Evolutionary conservation across 1,140 invertebrate species (phyloP).

Genomic region (Heliconius congener): DNA sequence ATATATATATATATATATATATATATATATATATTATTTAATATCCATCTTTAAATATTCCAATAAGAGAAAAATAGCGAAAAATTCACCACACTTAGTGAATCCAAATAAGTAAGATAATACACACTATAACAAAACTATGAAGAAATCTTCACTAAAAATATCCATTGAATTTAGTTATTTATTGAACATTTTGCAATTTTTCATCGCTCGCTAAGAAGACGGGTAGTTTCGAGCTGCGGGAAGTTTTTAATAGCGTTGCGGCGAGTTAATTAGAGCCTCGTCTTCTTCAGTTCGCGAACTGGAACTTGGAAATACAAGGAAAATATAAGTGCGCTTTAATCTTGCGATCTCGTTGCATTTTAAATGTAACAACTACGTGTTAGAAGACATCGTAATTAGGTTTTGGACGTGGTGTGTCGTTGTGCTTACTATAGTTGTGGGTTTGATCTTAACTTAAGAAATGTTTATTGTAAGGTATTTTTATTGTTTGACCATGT

Average conservation of each 20-base stretch:
- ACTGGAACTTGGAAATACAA: neutral
- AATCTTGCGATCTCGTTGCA: neutral
- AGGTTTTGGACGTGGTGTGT: neutral
- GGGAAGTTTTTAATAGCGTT: constrained; percentile 24
- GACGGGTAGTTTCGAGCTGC: neutral
- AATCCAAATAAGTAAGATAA: no score
- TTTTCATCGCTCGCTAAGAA: constrained; percentile 21
- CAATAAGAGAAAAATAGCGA: no score
- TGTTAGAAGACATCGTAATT: neutral
- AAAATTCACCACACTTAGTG: no score
- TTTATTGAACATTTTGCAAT: constrained; percentile 16
- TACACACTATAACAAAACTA: no score
- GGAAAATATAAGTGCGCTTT: neutral
- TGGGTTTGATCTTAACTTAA: no score
- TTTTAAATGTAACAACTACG: neutral
- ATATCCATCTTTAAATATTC: no score
- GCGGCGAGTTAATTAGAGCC: constrained; percentile 19
- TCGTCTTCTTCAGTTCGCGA: constrained; percentile 14
- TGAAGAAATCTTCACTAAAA: neutral
- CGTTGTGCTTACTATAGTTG: neutral
- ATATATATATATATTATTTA: no score
- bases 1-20: no score
- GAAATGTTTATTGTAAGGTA: no score
- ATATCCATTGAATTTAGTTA: constrained; percentile 9
- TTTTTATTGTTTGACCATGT: no score